Conservation (phyloP, 2,888 invertebrate species). For the Eurois occulta region DNA sequence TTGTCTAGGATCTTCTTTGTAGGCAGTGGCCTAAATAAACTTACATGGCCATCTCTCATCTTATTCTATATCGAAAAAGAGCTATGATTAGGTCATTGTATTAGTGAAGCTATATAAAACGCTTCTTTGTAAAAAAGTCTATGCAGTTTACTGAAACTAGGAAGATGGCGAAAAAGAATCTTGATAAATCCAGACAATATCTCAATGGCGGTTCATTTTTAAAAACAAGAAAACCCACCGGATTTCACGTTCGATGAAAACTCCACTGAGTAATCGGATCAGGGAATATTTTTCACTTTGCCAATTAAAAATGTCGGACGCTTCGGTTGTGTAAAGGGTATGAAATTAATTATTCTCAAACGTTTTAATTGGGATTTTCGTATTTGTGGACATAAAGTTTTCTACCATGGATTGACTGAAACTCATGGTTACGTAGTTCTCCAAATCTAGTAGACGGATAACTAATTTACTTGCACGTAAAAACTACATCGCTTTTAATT, state of each 20-base stretch:
- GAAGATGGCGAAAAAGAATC: conserved; percentile 36
- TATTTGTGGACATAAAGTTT: conserved; percentile 66
- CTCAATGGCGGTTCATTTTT: conserved; percentile 63
- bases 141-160: conserved; percentile 1
- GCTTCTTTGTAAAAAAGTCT: conserved; percentile 1
- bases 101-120: not conserved
- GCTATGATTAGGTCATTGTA: conserved; percentile 16
- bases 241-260: conserved; percentile 80
- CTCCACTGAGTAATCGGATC: conserved; percentile 82
- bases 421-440: conserved; percentile 16
- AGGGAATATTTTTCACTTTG: conserved; percentile 85
- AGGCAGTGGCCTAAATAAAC: conserved; percentile 21
- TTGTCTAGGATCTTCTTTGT: conserved; percentile 19
- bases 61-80: not conserved
- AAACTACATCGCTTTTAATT: not conserved
- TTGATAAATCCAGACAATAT: conserved; percentile 70
- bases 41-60: conserved; percentile 29
- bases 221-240: conserved; percentile 70
- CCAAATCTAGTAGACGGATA: conserved; percentile 1
- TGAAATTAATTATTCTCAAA: conserved; percentile 80
- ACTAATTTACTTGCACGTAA: not conserved
- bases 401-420: conserved; percentile 22
- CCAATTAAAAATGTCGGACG: conserved; percentile 87
- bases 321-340: conserved; percentile 79
- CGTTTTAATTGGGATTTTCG: conserved; percentile 59